These are phyloP conservation scores for Eudorcas thomsonii DNA, from an alignment of 2,113 vertebrate species.

Conservation along the genomic window DNA sequence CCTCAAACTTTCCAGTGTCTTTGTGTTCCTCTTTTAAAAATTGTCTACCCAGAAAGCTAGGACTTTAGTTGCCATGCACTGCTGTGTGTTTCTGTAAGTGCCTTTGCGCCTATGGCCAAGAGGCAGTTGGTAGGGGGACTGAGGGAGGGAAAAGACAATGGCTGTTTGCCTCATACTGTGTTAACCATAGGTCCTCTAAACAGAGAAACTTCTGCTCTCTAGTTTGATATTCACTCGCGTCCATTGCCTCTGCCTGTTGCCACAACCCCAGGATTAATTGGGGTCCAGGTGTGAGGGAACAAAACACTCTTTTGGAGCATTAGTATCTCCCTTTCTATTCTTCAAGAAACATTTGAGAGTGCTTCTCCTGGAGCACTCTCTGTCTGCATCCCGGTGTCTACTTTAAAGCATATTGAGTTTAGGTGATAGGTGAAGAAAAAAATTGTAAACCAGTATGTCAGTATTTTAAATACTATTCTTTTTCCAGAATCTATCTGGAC, in stretches of 20 bases:
- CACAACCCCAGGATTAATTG: neutral
- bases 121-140: neutral
- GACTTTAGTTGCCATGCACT: neutral
- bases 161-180: neutral
- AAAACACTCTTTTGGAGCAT: neutral
- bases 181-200: neutral
- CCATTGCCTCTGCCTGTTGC: neutral
- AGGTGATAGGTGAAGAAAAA: neutral
- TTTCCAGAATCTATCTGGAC: neutral
- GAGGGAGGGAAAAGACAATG: neutral
- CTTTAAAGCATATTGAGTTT: neutral
- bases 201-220: neutral
- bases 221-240: neutral
- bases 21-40: neutral
- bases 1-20: neutral
- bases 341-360: neutral
- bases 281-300: neutral
- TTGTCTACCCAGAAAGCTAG: neutral
- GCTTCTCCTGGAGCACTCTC: neutral
- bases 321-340: neutral
- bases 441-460: neutral
- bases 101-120: neutral
- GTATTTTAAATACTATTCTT: neutral
- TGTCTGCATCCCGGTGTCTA: neutral
- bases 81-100: neutral